Evolutionary conservation across 2,888 invertebrate species (phyloP), one percentile per base, ranked within the genome.

Genomic region (Polietes domitor): DNA sequence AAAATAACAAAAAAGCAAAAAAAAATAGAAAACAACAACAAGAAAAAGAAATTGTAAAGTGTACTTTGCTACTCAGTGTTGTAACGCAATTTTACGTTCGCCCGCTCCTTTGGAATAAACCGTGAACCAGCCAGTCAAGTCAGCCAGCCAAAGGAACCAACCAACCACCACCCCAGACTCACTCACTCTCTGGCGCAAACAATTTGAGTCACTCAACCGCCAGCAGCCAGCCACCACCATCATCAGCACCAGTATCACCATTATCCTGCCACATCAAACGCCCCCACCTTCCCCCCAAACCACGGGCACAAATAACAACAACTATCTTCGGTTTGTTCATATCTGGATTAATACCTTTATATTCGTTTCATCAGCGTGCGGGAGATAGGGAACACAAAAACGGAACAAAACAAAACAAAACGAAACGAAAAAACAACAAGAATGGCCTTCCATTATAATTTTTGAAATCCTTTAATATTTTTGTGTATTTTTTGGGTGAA

Each of bases 361-460:
- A 68, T 41, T 24, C 43, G 68, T 37, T 68, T 61, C 28, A 61
- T 61, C 32, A 43, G 37, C 41, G 9, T 65, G 28, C 41, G 37
- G 65, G 37, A 32, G n/a, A 58, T 32, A 71, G 17, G 26, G 21
- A 68, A 28, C 63, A 72, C 74, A 74, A 43, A 65, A 55, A 37
- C 7, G 1, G 4, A 32, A 32, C 3, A 7, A 7, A 37, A 37
- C n/a, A 77, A 74, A 68, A 73, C 72, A 43, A 65, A 55, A 37
- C 7, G 1, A 3, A 32, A 32, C 3, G 32, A 7, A 37, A 37
- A 7, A 37, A 37, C 4, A 37, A 6, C 47, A 63, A 77, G 61
- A 70, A 80, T 83, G 83, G 74, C 50, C 61, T 70, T 68, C 74
- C 63, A 28, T 55, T 70, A 17, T 63, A 63, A 55, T 74, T 63